Percentiles rank a stretch among this genome's conserved stretches.
phyloP scores from a whole-genome alignment of 2,113 vertebrate species.

The Symphodus melops region DNA sequence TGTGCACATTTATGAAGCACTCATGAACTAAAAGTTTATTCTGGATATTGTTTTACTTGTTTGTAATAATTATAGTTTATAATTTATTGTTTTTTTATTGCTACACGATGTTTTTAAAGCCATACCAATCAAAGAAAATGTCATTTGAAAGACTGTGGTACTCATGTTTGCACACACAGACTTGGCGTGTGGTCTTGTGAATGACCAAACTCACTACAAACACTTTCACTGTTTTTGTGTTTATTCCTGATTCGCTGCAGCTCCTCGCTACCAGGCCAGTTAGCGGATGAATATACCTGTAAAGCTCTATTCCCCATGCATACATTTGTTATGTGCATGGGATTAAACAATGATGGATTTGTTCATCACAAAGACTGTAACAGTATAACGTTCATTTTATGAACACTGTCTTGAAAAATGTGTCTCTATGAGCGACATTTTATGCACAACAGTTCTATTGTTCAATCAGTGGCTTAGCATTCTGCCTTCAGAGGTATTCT shows the following conservation, averaged over 20 bases:
- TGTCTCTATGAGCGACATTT: constrained; percentile 10
- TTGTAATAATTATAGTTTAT: constrained; percentile 26
- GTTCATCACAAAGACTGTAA: constrained; percentile 7
- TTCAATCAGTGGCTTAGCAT: constrained; percentile 7
- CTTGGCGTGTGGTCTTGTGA: constrained; percentile 12
- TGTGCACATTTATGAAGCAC: constrained; percentile 1
- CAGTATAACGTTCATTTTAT: constrained; percentile 3
- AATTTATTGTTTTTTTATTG: not conserved
- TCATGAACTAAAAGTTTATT: not conserved
- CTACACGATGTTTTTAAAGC: constrained; percentile 40
- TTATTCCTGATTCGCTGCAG: constrained; percentile 13
- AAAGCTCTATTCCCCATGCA: constrained; percentile 8
- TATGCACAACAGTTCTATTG: constrained; percentile 12
- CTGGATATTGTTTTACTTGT: constrained; percentile 20
- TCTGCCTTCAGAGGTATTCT: not conserved
- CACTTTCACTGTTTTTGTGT: constrained; percentile 2
- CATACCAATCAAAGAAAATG: constrained; percentile 55
- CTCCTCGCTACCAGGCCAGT: constrained; percentile 4
- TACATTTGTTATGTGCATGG: constrained; percentile 16
- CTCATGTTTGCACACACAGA: not conserved
- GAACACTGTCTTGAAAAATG: not conserved
- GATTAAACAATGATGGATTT: constrained; percentile 24
- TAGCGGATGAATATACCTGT: not conserved
- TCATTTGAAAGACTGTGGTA: constrained; percentile 7
- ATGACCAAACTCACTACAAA: constrained; percentile 22